These are phyloP conservation scores for Thalassarche chlororhynchos DNA, from an alignment of 2,113 vertebrate genomes.

Conservation along the genomic window DNA sequence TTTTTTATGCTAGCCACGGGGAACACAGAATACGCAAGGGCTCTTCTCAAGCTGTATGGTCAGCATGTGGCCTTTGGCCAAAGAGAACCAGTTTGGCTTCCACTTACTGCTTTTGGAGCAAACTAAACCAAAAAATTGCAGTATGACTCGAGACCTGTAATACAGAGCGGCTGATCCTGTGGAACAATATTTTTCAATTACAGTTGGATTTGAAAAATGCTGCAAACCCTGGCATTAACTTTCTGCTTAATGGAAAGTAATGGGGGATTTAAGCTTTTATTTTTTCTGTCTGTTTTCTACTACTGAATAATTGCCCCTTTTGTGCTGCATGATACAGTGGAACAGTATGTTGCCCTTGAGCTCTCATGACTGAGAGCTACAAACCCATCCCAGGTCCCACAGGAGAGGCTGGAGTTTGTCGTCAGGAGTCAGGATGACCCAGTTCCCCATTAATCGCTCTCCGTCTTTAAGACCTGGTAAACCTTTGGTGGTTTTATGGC, in stretches of 20 bases:
- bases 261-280: neutral
- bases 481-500: neutral
- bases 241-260: constrained; percentile 7
- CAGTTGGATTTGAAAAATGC: neutral
- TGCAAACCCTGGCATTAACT: constrained; percentile 13
- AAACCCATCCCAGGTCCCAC: neutral
- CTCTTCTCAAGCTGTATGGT: neutral
- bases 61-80: neutral
- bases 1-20: neutral
- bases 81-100: neutral
- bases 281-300: neutral
- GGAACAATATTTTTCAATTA: neutral
- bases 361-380: neutral
- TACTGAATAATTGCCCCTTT: neutral
- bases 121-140: neutral
- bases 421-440: neutral
- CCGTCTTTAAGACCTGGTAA: neutral
- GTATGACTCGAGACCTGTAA: neutral
- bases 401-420: neutral
- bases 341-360: neutral
- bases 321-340: neutral
- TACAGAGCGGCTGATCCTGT: neutral
- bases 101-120: neutral
- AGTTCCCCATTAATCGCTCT: neutral
- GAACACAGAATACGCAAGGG: neutral